A percentile compares a stretch with the other conserved stretches of the same genome.
These are phyloP conservation scores for Siderastrea siderea DNA, from an alignment of 92 coral and sea anemone species.

Conservation along the genomic window DNA sequence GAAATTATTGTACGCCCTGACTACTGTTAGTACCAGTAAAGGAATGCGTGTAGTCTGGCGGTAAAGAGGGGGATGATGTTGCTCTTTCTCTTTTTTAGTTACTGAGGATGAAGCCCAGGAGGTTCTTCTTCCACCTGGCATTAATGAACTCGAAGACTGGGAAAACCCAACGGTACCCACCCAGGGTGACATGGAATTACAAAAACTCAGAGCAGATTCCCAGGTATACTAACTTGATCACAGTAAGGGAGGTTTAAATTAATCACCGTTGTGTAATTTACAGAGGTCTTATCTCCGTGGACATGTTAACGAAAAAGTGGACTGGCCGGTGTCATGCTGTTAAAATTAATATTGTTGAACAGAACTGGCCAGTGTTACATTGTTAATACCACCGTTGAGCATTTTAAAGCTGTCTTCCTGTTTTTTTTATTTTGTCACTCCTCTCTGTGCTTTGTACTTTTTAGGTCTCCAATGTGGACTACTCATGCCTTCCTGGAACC, in stretches of 20 bases:
- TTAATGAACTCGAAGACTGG: constrained; percentile 47
- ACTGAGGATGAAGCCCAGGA: constrained; percentile 12
- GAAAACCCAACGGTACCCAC: background rate
- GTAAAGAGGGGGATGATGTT: background rate
- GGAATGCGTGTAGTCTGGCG: background rate
- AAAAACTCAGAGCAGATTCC: background rate
- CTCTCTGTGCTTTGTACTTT: background rate
- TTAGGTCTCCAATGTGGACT: constrained; percentile 40
- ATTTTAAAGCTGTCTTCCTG: background rate
- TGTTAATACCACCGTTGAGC: background rate
- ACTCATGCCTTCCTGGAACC: constrained; percentile 5
- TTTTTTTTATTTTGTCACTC: background rate
- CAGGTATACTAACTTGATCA: constrained; percentile 12
- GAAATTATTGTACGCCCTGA: too few relatives aligned
- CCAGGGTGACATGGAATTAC: constrained; percentile 5
- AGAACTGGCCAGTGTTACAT: background rate
- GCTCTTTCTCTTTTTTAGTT: constrained; percentile 23
- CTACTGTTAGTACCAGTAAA: background rate
- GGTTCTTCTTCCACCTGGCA: background rate
- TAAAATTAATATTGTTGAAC: too few relatives aligned
- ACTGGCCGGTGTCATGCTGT: too few relatives aligned
- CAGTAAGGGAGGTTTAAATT: background rate
- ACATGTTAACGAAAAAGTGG: too few relatives aligned
- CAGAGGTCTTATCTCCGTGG: background rate
- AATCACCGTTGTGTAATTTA: too few relatives aligned